phyloP scores from a whole-genome alignment of 1,140 invertebrate genomes.

The Drosophila erecta region DNA sequence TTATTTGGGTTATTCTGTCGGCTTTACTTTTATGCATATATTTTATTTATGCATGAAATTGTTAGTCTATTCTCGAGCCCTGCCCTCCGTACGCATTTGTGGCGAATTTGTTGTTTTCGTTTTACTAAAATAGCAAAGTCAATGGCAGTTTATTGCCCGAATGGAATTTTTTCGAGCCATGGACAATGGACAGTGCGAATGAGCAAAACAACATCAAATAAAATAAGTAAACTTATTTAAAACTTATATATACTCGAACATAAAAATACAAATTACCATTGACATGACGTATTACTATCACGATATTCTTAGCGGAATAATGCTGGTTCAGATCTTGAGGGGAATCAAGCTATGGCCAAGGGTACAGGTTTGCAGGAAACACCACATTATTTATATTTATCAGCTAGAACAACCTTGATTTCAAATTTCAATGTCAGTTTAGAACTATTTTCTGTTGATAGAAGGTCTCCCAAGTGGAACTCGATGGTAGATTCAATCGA shows the following conservation, averaged over 20 bases:
- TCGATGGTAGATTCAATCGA: background rate
- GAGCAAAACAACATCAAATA: no score
- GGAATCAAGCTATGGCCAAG: no score
- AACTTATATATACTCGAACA: no score
- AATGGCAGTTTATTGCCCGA: constrained; percentile 3
- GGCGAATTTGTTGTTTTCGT: constrained; percentile 11
- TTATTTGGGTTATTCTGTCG: constrained; percentile 53
- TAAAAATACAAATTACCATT: background rate
- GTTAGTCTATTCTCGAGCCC: constrained; percentile 15
- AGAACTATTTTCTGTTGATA: no score
- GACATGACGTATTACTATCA: no score
- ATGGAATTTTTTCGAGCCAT: constrained; percentile 7
- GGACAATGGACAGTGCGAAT: background rate
- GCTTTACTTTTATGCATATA: constrained; percentile 40
- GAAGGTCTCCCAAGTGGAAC: background rate
- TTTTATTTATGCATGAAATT: constrained; percentile 44
- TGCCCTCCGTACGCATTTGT: constrained; percentile 19
- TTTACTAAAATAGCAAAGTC: constrained; percentile 12
- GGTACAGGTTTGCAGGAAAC: background rate
- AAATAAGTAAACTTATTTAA: no score
- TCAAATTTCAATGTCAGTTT: background rate
- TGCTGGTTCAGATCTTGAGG: no score
- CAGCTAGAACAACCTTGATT: background rate
- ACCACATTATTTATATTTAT: background rate
- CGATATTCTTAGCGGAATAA: no score